phyloP scores from a whole-genome alignment of 1,140 invertebrate genomes.

The Chelonus insularis region DNA sequence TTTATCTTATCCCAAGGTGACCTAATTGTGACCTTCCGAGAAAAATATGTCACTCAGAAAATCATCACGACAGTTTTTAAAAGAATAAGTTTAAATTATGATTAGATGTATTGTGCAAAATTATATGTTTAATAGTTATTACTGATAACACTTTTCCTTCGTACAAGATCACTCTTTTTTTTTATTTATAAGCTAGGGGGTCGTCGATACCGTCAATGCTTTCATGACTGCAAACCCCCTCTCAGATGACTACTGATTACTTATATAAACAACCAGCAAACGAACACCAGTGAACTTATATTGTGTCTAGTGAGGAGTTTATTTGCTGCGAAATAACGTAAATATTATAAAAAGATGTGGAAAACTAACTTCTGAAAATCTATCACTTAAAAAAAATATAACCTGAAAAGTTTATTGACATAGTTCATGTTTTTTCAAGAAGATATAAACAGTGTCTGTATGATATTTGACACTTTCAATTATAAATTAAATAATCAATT shows the following conservation, averaged over 20 bases:
- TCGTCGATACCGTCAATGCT: slow-evolving; percentile 24
- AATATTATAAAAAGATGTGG: too few relatives aligned
- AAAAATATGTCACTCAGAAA: too few relatives aligned
- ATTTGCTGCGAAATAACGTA: slow-evolving; percentile 6
- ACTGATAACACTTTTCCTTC: too few relatives aligned
- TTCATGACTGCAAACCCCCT: not conserved
- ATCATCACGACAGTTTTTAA: too few relatives aligned
- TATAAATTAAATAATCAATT: slow-evolving; percentile 12
- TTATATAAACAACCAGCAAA: slow-evolving; percentile 18
- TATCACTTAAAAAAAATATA: too few relatives aligned
- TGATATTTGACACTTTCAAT: slow-evolving; percentile 30
- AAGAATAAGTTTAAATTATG: too few relatives aligned
- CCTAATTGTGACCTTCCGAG: too few relatives aligned
- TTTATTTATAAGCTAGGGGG: slow-evolving; percentile 14
- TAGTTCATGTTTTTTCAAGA: slow-evolving; percentile 37
- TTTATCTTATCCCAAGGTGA: not conserved
- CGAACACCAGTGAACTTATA: slow-evolving; percentile 5
- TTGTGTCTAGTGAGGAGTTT: not conserved
- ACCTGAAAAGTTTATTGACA: slow-evolving; percentile 27
- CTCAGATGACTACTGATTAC: not conserved
- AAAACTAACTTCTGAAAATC: too few relatives aligned
- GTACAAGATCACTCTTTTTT: too few relatives aligned
- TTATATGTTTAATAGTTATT: too few relatives aligned
- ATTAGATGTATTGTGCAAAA: too few relatives aligned
- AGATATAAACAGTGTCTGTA: slow-evolving; percentile 24